Evolutionary conservation across 2,797 vertebrate genomes (phyloP).

Genomic region (Arremon aurantiirostris): DNA sequence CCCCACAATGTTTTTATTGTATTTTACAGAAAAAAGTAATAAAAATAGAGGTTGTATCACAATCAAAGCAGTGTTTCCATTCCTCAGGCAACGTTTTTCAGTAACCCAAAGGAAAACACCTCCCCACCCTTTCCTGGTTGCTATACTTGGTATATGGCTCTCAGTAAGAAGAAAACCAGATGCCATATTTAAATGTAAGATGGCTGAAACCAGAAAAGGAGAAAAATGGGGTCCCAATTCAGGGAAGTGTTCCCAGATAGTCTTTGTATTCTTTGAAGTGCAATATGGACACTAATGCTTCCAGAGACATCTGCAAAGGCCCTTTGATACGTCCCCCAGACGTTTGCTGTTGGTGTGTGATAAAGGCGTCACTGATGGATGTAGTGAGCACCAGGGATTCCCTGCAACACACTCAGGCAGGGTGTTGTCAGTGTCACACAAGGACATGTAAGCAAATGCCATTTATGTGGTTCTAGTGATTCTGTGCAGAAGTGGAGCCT

Average conservation of each 20-base stretch:
- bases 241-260: background rate
- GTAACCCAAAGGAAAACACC: conserved; percentile 31
- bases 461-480: background rate
- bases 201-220: conserved; percentile 36
- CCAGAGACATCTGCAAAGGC: background rate
- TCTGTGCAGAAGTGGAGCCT: background rate
- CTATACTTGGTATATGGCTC: background rate
- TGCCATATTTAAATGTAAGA: conserved; percentile 28
- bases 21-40: conserved; percentile 47
- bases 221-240: background rate
- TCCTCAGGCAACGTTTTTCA: conserved; percentile 46
- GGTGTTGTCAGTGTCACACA: background rate
- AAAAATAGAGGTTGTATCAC: conserved; percentile 37
- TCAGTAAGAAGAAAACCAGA: conserved; percentile 52
- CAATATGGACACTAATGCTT: background rate
- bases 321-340: background rate
- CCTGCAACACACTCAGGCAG: background rate
- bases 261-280: conserved; percentile 2
- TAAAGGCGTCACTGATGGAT: background rate
- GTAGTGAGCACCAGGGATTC: background rate
- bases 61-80: conserved; percentile 53
- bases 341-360: background rate
- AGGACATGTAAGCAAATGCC: background rate
- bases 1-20: conserved; percentile 42
- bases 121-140: conserved; percentile 48